Percentiles rank a stretch among this genome's conserved stretches.
Conservation (phyloP, 2,797 vertebrate species). For the Serranus cabrilla region DNA sequence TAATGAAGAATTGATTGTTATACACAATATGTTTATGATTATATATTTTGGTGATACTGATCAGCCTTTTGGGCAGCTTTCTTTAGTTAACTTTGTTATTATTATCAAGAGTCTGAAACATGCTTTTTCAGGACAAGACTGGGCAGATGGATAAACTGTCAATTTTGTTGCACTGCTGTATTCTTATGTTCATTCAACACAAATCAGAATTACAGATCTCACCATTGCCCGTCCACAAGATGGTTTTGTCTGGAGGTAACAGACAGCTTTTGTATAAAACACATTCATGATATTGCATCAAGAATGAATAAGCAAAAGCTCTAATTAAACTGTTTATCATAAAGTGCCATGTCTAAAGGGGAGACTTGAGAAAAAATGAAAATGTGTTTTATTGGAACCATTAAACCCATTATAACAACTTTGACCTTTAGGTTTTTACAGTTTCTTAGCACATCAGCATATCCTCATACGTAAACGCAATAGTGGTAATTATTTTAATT, state of each 20-base stretch:
- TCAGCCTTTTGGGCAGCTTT: neutral
- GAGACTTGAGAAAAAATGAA: too few species aligned
- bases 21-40: neutral
- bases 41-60: neutral
- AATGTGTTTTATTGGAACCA: too few species aligned
- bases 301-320: constrained; percentile 7
- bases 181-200: constrained; percentile 1
- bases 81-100: neutral
- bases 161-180: neutral
- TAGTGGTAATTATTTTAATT: too few species aligned
- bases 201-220: neutral
- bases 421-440: too few species aligned
- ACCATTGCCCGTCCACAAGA: neutral
- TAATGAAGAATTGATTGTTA: neutral
- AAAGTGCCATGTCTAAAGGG: neutral
- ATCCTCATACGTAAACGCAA: too few species aligned
- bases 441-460: too few species aligned
- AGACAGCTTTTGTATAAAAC: neutral
- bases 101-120: neutral
- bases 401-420: too few species aligned
- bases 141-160: too few species aligned
- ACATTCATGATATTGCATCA: neutral
- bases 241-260: neutral
- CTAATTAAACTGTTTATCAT: neutral
- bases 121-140: too few species aligned